Conservation (phyloP, 2,888 invertebrate genomes). For the Thereva unica region DNA sequence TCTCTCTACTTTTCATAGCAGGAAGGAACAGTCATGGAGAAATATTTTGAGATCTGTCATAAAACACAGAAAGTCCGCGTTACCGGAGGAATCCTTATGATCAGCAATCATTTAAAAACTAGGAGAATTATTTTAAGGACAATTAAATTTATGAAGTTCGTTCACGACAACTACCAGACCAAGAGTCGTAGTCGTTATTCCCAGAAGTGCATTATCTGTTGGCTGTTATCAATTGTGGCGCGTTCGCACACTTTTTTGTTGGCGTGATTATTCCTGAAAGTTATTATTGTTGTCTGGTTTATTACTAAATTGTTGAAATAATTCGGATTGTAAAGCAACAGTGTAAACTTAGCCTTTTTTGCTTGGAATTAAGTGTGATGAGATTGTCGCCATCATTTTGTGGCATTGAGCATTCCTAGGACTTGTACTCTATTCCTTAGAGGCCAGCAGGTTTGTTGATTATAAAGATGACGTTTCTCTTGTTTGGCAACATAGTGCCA, state of each 20-base stretch:
- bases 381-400: too few relatives aligned
- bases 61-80: slow-evolving; percentile 17
- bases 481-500: too few relatives aligned
- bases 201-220: not conserved
- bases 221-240: too few relatives aligned
- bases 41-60: slow-evolving; percentile 24
- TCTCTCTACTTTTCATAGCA: slow-evolving; percentile 2
- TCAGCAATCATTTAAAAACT: slow-evolving; percentile 16
- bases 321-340: too few relatives aligned
- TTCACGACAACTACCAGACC: slow-evolving; percentile 4
- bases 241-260: not conserved
- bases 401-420: too few relatives aligned
- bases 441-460: too few relatives aligned
- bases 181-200: not conserved
- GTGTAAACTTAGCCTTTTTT: too few relatives aligned
- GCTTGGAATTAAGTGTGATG: too few relatives aligned
- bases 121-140: slow-evolving; percentile 14
- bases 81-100: slow-evolving; percentile 14
- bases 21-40: not conserved
- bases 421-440: too few relatives aligned
- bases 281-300: slow-evolving; percentile 14
- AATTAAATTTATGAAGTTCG: slow-evolving; percentile 26
- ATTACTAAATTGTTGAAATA: not conserved
- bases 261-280: not conserved
- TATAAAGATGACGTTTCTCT: too few relatives aligned